phyloP scores from a whole-genome alignment of 2,797 vertebrate genomes.

The Sebastes taczanowskii region DNA sequence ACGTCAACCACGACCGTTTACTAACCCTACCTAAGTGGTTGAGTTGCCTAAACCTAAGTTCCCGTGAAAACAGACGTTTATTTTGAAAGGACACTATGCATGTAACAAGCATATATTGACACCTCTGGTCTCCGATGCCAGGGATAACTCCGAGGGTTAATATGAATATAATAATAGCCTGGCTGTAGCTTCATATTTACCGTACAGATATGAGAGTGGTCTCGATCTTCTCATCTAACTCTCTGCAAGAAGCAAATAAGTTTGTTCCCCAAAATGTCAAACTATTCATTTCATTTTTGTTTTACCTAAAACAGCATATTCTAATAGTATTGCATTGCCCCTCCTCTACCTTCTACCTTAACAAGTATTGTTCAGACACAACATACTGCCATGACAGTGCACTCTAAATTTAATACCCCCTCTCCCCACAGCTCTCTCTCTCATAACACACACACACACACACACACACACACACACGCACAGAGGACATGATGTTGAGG shows the following conservation, averaged over 20 bases:
- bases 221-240: not conserved
- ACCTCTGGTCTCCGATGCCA: too few species aligned
- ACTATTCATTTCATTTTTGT: not conserved
- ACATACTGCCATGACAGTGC: not conserved
- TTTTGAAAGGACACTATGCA: too few species aligned
- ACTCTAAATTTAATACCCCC: constrained; percentile 2
- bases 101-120: too few species aligned
- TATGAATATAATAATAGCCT: not conserved
- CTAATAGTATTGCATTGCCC: not conserved
- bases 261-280: not conserved
- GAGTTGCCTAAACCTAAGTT: too few species aligned
- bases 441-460: not conserved
- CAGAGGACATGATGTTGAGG: not conserved
- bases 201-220: not conserved
- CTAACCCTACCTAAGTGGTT: too few species aligned
- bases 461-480: not conserved
- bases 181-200: not conserved
- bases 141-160: too few species aligned
- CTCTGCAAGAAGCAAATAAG: not conserved
- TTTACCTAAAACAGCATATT: not conserved
- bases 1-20: too few species aligned
- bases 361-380: not conserved
- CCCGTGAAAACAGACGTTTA: too few species aligned
- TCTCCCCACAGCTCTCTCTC: not conserved
- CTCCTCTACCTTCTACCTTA: not conserved